Evolutionary conservation across 2,888 invertebrate species (phyloP), one percentile per base, ranked within the genome.

Genomic region (Tipula confusa): DNA sequence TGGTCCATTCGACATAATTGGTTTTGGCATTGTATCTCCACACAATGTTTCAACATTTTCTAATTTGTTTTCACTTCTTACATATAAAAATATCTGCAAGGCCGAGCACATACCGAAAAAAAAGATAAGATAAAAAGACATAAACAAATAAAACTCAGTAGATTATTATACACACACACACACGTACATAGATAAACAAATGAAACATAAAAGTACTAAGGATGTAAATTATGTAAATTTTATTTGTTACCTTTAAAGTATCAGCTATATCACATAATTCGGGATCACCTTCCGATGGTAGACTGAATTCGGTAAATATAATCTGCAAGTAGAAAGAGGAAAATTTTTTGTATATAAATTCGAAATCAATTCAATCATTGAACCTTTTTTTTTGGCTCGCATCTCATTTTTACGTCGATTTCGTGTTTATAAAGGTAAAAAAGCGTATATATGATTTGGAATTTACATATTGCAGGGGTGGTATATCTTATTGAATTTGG

Each of bases 1-100:
- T 83, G 96, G 95, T 79, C 96, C 96, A 88, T 95, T 96, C 84
- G 98, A 98, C 98, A 98, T 98, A 85, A 98, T 92, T 84, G 96
- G 96, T 86, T 95, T 94, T 0, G 98, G 97, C 83, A 94, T 89
- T 85, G 93, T 93, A 43, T 92, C 92, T 6, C 97, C 97, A 88
- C 98, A 98, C 88, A 96, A 96, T 29, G 94, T 94, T 87, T 96
- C 96, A 84, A 97, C 94, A 87, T 96, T 94, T 88, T 97, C 96
- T 91, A 43, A 48, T 82, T 82, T 82, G 29, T 31, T 80, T 29
- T 80, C 80, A 31, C 29, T 80, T n/a, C 80, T 80, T 31, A 80
- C 29, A 15, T 29, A 31, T 80, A 80, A 80, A 80, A 80, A 80
- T 29, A 80, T 80, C 80, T 80, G 80, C 13, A 80, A 80, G 13